Conservation (phyloP, 2,888 invertebrate genomes). For the Parnassius glacialis region DNA sequence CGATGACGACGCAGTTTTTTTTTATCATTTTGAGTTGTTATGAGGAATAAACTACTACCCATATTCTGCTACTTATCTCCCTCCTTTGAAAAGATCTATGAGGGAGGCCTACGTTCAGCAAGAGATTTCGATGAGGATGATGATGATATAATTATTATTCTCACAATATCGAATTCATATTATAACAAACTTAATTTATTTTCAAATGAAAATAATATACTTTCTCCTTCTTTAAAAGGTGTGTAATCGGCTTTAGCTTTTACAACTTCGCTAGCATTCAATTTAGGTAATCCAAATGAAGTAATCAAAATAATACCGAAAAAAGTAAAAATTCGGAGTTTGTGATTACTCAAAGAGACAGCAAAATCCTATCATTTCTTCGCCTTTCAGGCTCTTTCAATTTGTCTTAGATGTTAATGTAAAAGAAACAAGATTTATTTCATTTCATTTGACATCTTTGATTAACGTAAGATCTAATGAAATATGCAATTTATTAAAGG, state of each 20-base stretch:
- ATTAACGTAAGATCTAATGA: slow-evolving; percentile 9
- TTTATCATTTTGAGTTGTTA: no score
- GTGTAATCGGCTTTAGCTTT: slow-evolving; percentile 19
- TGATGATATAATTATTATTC: no score
- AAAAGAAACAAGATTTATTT: slow-evolving; percentile 43
- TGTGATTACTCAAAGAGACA: slow-evolving; percentile 67
- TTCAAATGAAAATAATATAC: no score
- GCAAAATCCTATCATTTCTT: slow-evolving; percentile 56
- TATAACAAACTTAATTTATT: no score
- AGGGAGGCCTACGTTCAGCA: no score
- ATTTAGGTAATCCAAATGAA: slow-evolving; percentile 50
- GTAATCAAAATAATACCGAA: slow-evolving; percentile 53
- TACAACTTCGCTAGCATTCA: slow-evolving; percentile 23
- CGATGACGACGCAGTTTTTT: no score
- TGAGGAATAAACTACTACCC: no score
- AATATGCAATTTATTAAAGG: neutral
- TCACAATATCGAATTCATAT: no score
- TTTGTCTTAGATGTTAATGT: slow-evolving; percentile 51
- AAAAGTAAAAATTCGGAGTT: slow-evolving; percentile 45
- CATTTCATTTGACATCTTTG: slow-evolving; percentile 30
- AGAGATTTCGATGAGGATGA: no score
- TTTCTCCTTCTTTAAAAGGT: slow-evolving; percentile 25
- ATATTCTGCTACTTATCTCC: no score
- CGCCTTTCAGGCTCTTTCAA: slow-evolving; percentile 57
- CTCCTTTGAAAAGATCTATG: no score